Evolutionary conservation across 1,140 invertebrate genomes (phyloP).

Genomic region (Hestina assimilis): DNA sequence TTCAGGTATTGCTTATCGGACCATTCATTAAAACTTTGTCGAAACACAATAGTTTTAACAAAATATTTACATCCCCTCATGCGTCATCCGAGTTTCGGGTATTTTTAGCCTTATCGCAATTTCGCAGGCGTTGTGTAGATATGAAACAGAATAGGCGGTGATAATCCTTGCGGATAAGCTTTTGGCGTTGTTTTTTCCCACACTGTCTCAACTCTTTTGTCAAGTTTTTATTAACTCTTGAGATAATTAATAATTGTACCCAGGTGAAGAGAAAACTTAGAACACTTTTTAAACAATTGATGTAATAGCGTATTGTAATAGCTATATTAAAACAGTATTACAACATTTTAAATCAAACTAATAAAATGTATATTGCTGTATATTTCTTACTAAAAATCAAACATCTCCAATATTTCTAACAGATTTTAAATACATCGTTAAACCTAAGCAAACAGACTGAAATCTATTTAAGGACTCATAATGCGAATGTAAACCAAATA

Average conservation of each 20-base stretch:
- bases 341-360: too few relatives aligned
- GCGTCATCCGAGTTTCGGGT: slow-evolving; percentile 24
- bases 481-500: slow-evolving; percentile 13
- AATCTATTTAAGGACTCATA: background rate
- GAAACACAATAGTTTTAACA: slow-evolving; percentile 33
- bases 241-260: too few relatives aligned
- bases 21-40: slow-evolving; percentile 34
- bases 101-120: slow-evolving; percentile 27
- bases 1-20: slow-evolving; percentile 29
- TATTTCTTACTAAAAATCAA: too few relatives aligned
- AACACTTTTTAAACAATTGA: too few relatives aligned
- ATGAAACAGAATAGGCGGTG: slow-evolving; percentile 12
- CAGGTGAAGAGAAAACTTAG: too few relatives aligned
- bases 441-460: background rate
- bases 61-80: slow-evolving; percentile 30
- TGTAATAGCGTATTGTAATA: background rate
- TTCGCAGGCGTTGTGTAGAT: slow-evolving; percentile 30
- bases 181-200: slow-evolving; percentile 16
- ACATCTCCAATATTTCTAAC: background rate
- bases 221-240: background rate
- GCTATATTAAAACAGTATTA: background rate
- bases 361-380: too few relatives aligned
- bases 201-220: slow-evolving; percentile 3
- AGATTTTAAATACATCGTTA: background rate
- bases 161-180: slow-evolving; percentile 19